Percentiles rank a stretch among this genome's conserved stretches.
Conservation (phyloP, 2,113 vertebrate species). For the Eurystomus gularis region DNA sequence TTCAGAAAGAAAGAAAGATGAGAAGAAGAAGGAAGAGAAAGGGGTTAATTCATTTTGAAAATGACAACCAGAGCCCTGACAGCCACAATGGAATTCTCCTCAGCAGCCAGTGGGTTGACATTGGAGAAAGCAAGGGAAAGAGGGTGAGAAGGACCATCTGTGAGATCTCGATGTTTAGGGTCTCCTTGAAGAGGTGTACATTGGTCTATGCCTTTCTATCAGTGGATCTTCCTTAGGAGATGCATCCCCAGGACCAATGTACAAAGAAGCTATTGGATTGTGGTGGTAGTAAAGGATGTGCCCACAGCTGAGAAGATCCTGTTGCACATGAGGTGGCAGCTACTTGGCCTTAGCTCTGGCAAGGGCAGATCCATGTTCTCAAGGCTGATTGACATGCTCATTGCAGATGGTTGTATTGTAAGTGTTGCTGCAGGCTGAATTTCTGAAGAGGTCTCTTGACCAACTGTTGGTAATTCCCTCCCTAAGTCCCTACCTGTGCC, state of each 20-base stretch:
- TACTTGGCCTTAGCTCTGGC: background rate
- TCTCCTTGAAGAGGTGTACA: background rate
- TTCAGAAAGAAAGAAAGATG: background rate
- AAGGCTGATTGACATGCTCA: background rate
- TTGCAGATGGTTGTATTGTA: background rate
- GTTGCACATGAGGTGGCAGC: background rate
- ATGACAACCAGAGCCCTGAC: background rate
- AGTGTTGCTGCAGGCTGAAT: background rate
- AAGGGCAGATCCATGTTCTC: too few species aligned
- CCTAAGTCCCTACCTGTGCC: background rate
- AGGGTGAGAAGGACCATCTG: background rate
- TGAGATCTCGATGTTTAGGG: background rate
- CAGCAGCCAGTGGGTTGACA: background rate
- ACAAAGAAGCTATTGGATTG: background rate
- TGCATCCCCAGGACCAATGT: background rate
- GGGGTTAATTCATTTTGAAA: background rate
- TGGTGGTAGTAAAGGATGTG: background rate
- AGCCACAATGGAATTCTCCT: background rate
- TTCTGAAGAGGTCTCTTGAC: background rate
- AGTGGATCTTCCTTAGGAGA: background rate
- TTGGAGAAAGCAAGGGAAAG: background rate
- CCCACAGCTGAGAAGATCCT: background rate
- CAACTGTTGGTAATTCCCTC: too few species aligned
- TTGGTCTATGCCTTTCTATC: background rate
- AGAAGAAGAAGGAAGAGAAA: background rate